A percentile compares a stretch with the other conserved stretches of the same genome.
phyloP scores from a whole-genome alignment of 2,113 vertebrate genomes.

The Cavia aperea region DNA sequence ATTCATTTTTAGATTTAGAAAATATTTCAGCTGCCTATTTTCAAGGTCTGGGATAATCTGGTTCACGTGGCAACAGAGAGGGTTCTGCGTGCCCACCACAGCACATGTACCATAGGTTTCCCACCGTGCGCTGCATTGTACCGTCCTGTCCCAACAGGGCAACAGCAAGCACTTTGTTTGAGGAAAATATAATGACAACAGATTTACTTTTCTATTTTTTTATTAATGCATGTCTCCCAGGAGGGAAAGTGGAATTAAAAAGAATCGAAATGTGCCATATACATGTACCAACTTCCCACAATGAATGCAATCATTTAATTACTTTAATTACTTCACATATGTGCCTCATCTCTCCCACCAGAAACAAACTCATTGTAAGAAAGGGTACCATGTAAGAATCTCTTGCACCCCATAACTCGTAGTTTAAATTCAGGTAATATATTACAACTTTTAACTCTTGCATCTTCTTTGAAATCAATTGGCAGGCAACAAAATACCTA shows the following conservation, averaged over 20 bases:
- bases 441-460: background rate
- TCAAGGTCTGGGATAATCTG: background rate
- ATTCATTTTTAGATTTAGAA: background rate
- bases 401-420: background rate
- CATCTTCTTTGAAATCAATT: background rate
- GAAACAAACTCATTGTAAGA: background rate
- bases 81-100: background rate
- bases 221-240: background rate
- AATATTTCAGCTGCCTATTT: background rate
- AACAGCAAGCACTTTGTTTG: background rate
- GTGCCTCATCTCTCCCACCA: background rate
- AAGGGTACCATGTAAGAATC: background rate
- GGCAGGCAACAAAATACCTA: constrained; percentile 14
- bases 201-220: background rate
- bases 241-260: background rate
- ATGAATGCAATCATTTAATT: background rate
- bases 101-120: background rate
- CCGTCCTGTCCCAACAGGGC: background rate
- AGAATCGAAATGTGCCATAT: background rate
- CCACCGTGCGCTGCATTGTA: background rate
- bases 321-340: background rate
- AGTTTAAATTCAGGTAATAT: background rate
- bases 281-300: background rate
- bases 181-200: background rate
- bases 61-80: background rate